Percentiles rank a stretch among this genome's conserved stretches.
Conservation (phyloP, 2,888 invertebrate genomes). For the Conus canariensis region DNA sequence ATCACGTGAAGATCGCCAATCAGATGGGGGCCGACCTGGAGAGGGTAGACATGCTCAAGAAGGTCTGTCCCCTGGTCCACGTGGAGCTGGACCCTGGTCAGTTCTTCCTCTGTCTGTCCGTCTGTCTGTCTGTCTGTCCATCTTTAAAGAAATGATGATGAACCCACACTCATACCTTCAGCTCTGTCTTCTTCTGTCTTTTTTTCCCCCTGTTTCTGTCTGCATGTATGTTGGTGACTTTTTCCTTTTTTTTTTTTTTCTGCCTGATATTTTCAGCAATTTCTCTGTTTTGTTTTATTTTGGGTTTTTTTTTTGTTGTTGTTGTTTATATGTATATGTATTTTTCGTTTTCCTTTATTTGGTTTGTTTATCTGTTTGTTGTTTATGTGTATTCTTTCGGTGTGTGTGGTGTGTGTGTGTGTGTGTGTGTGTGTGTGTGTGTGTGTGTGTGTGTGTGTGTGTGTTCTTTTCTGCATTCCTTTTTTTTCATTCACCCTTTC, state of each 20-base stretch:
- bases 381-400: neutral
- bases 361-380: neutral
- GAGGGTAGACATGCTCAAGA: slow-evolving; percentile 59
- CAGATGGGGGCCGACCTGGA: slow-evolving; percentile 67
- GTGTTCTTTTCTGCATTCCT: neutral
- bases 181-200: no score
- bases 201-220: neutral
- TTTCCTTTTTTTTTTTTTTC: neutral
- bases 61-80: slow-evolving; percentile 52
- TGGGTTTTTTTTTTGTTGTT: neutral
- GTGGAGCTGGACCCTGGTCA: slow-evolving; percentile 68
- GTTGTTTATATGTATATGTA: neutral
- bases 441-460: slow-evolving; percentile 7
- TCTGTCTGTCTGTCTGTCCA: no score
- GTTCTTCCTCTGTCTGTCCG: neutral
- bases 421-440: neutral
- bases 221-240: neutral
- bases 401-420: neutral
- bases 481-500: no score
- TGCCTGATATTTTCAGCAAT: no score
- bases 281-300: no score
- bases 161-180: no score
- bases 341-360: no score
- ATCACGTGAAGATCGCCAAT: slow-evolving; percentile 62
- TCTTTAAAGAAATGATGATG: no score